phyloP scores from a whole-genome alignment of 2,113 vertebrate species.

The Otolemur garnettii region DNA sequence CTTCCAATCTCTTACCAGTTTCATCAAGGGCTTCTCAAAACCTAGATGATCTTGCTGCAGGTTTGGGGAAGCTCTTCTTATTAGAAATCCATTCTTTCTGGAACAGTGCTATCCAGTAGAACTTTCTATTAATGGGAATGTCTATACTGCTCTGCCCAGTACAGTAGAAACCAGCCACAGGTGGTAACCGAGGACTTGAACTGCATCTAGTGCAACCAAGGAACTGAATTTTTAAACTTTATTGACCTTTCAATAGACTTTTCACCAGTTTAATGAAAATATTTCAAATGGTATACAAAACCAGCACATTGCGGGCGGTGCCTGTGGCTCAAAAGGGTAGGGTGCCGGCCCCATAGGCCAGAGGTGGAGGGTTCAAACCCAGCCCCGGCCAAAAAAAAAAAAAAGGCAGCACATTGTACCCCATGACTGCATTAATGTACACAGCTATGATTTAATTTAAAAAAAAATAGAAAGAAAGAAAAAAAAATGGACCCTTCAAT shows the following conservation, averaged over 20 bases:
- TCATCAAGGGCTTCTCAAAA: background rate
- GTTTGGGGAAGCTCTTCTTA: background rate
- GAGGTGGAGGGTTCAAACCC: too few species aligned
- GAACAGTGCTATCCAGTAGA: background rate
- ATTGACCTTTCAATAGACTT: background rate
- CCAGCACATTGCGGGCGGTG: too few species aligned
- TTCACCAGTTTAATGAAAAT: too few species aligned
- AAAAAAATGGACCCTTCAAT: too few species aligned
- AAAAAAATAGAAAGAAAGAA: too few species aligned
- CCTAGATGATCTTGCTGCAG: background rate
- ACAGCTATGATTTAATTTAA: too few species aligned
- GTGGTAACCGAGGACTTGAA: background rate
- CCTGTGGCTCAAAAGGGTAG: too few species aligned
- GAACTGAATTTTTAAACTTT: background rate
- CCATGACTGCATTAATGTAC: too few species aligned
- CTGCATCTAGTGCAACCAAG: background rate
- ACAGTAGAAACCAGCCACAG: background rate
- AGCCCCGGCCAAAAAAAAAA: too few species aligned
- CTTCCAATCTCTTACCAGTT: background rate
- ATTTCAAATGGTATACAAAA: too few species aligned
- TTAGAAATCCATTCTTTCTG: background rate
- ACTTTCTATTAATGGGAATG: background rate
- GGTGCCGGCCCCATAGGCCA: too few species aligned
- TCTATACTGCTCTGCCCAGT: rapidly evolving
- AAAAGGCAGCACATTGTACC: too few species aligned